Conservation (phyloP, 2,888 invertebrate genomes). For the Chloromyia formosa region DNA sequence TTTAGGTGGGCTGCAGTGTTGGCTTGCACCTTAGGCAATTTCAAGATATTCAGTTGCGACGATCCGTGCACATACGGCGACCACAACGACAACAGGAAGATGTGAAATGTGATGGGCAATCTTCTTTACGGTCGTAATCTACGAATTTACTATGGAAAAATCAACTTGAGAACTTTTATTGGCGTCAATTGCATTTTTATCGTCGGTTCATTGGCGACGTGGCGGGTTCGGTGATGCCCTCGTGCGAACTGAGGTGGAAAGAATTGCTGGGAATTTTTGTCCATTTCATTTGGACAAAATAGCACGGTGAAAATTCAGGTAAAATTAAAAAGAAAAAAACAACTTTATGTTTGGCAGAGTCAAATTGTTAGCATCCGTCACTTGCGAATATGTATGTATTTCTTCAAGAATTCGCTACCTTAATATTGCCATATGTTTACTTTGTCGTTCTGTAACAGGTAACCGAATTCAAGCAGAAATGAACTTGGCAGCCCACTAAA, state of each 20-base stretch:
- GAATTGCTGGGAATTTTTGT: constrained; percentile 14
- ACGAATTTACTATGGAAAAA: constrained; percentile 36
- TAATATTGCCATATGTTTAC: too few species aligned
- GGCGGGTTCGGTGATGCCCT: constrained; percentile 7
- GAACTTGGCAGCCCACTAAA: too few species aligned
- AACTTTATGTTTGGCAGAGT: too few species aligned
- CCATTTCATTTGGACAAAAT: constrained; percentile 28
- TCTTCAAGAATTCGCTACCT: too few species aligned
- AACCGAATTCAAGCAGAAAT: too few species aligned
- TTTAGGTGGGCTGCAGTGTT: constrained; percentile 32
- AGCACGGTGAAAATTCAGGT: too few species aligned
- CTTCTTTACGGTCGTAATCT: constrained; percentile 36
- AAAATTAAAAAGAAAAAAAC: too few species aligned
- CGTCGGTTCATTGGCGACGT: background rate
- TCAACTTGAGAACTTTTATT: constrained; percentile 41
- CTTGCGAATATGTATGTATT: too few species aligned
- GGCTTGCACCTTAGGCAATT: background rate
- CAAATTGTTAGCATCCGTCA: too few species aligned
- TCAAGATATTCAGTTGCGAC: background rate
- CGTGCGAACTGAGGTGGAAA: background rate
- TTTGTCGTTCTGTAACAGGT: too few species aligned
- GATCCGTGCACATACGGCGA: background rate
- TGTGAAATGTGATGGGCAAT: constrained; percentile 38
- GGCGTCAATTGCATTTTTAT: constrained; percentile 44
- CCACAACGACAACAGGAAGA: background rate